Evolutionary conservation across 1,140 invertebrate species (phyloP), one percentile per base, ranked within the genome.

Genomic region (Cherax destructor): DNA sequence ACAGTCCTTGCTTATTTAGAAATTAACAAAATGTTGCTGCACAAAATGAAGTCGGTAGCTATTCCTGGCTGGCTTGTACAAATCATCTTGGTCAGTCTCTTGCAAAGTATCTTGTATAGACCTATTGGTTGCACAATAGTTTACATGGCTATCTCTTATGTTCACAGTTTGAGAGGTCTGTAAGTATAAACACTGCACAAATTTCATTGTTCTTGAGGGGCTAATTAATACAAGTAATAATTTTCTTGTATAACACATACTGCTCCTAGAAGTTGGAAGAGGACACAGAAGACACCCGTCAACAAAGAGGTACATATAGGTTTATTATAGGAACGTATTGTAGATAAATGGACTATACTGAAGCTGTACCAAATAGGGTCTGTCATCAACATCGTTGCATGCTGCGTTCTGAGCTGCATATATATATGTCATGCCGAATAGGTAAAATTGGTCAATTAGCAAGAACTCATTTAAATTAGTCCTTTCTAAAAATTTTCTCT

Each of bases 191-290:
- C 30, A 41, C 78, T 56, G 18, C n/a, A n/a, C n/a, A n/a, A n/a
- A n/a, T n/a, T n/a, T n/a, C n/a, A n/a, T 78, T 80, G n/a, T 81
- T 56, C 21, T 81, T 24, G 50, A 81, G 50, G 79, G 79, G n/a
- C 79, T 81, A n/a, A 56, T 50, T 81, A 81, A 56, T 56, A 47
- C 52, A 18, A n/a, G n/a, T 86, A 86, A 86, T 69, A 47, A 52
- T 65, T 4, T 65, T 65, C 18, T 11, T 9, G 11, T 56, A 86
- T 52, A 41, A 86, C 50, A 41, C n/a, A 52, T 65, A 74, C 61
- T 41, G 21, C 24, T n/a, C n/a, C n/a, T n/a, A n/a, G n/a, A n/a
- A n/a, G n/a, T 61, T 76, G 65, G 83, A 76, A 76, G 47, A 74
- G 21, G 69, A 86, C 83, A 76, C 69, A n/a, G 69, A 41, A 10